A percentile compares a stretch with the other conserved stretches of the same genome.
Conservation (phyloP, 2,113 vertebrate species). For the Trichomycterus rosablanca region DNA sequence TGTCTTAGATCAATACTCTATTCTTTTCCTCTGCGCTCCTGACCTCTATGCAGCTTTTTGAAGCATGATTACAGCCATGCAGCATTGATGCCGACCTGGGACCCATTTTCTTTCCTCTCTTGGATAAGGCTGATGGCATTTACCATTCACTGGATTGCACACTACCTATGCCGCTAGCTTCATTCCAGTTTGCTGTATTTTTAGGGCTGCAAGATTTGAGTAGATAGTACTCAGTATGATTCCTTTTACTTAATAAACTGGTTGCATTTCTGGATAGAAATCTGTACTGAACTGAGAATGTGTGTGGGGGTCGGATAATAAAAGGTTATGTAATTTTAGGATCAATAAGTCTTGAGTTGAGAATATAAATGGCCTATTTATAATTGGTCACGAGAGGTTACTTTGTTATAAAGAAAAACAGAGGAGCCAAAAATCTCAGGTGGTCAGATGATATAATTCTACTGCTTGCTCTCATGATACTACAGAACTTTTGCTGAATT, state of each 20-base stretch:
- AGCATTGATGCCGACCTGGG: constrained; percentile 15
- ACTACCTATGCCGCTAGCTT: neutral
- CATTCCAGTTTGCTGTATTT: neutral
- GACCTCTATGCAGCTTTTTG: constrained; percentile 28
- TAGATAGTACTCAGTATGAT: neutral
- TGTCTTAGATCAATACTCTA: too few relatives aligned
- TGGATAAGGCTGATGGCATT: neutral
- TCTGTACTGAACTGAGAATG: constrained; percentile 7
- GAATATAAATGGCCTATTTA: neutral
- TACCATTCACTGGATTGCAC: neutral
- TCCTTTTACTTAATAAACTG: constrained; percentile 3
- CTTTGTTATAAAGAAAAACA: constrained; percentile 12
- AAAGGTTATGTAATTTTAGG: constrained; percentile 6
- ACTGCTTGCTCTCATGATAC: too few relatives aligned
- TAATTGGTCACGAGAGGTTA: constrained; percentile 21
- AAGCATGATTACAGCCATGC: constrained; percentile 33
- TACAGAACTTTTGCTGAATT: too few relatives aligned
- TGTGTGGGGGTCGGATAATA: neutral
- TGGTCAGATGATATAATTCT: neutral
- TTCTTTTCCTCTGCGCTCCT: too few relatives aligned
- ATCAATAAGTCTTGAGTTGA: constrained; percentile 3
- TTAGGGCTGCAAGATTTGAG: neutral
- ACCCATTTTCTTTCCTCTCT: constrained; percentile 38
- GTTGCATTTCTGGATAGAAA: constrained; percentile 8
- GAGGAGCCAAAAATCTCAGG: neutral